Evolutionary conservation across 2,113 vertebrate genomes (phyloP), one percentile per base, ranked within the genome.

Genomic region (Falcunculus frontatus): DNA sequence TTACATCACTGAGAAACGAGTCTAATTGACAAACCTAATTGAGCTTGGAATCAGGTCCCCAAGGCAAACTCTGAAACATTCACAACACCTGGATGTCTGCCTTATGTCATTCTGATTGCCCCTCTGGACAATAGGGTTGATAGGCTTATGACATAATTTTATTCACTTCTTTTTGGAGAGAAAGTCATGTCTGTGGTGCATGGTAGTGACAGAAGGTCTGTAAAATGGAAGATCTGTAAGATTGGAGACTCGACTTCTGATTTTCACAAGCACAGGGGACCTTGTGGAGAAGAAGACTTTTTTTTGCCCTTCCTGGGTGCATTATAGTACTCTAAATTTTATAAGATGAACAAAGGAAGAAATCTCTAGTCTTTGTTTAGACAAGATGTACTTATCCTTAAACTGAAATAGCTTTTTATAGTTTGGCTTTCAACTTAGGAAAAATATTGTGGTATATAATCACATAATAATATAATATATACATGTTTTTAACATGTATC

Each of bases 51-150:
- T 87, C 56, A 25, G 47, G 70, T 95, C 95, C 91, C 78, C 19
- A 35, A 89, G 93, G 94, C 91, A 93, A 69, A 33, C 75, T 82
- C 10, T 3, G 91, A 50, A 96, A 87, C 65, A 35, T 76, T 82
- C 84, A 46, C 81, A 78, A 96, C 95, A 97, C 94, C 95, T 96
- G 96, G 89, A 95, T 69, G 10, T 96, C 93, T 96, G 95, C 78
- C 72, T 96, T 95, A 53, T 89, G 84, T 96, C 78, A 83, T 91
- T 87, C 60, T 91, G 85, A 87, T 52, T 93, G 74, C 42, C 55
- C 70, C 87, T 70, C 84, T 94, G 84, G 82, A 96, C 83, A 88
- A 77, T n/a, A 47, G 46, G 59, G 41, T 44, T 85, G 87, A 82
- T 89, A 81, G 77, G 52, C 87, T 95, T 81, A 72, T 64, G 69